A percentile compares a stretch with the other conserved stretches of the same genome.
Conservation (phyloP, 2,888 invertebrate genomes). For the Conomelus anceps region DNA sequence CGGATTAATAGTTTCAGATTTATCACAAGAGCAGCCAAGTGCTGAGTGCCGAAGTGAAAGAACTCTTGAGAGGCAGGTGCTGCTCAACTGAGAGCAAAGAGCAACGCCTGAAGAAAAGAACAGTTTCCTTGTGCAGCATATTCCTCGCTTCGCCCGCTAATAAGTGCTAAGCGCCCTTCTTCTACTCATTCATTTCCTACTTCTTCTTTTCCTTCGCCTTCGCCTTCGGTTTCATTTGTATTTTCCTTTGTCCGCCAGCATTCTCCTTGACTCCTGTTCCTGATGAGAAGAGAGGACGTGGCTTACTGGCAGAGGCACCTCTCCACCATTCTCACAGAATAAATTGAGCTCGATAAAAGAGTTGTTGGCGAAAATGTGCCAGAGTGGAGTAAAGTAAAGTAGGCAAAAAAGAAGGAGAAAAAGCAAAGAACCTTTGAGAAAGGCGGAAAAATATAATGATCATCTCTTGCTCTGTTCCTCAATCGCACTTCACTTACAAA, state of each 20-base stretch:
- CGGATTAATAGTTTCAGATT: background rate
- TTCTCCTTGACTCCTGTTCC: background rate
- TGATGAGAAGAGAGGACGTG: background rate
- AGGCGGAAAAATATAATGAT: background rate
- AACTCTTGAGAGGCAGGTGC: background rate
- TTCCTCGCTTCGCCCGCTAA: background rate
- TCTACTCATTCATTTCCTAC: background rate
- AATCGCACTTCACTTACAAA: background rate
- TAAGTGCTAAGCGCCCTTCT: background rate
- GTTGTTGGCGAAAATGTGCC: background rate
- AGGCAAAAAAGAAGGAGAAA: background rate
- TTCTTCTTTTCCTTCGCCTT: background rate
- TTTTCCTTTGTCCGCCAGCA: background rate
- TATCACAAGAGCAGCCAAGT: background rate
- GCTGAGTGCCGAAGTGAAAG: background rate
- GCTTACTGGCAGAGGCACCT: background rate
- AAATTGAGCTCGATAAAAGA: background rate
- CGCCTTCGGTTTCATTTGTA: background rate
- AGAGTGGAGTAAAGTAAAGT: background rate
- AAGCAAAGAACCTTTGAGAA: background rate
- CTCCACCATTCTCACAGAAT: background rate
- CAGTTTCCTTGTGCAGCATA: background rate
- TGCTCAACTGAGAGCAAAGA: background rate
- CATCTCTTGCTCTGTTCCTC: background rate
- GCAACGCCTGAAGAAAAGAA: background rate